Percentiles rank a stretch among this genome's conserved stretches.
These are phyloP conservation scores for Rhinolophus sinicus DNA, from an alignment of 2,113 vertebrate genomes.

Conservation along the genomic window DNA sequence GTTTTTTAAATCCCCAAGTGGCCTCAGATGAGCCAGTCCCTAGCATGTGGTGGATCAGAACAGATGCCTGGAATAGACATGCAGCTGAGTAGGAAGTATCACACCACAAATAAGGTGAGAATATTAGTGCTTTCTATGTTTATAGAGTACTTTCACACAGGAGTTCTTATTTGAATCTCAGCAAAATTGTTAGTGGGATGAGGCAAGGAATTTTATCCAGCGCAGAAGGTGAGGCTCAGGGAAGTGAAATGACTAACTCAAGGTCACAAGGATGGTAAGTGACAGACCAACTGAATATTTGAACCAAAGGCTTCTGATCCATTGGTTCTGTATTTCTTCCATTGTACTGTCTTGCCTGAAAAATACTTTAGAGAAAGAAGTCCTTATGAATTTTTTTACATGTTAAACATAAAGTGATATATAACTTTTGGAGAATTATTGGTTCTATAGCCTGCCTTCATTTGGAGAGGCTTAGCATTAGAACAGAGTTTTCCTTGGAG, in stretches of 20 bases:
- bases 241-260: background rate
- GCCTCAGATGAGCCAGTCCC: slow-evolving; percentile 61
- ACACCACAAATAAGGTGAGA: slow-evolving; percentile 83
- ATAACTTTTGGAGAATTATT: slow-evolving; percentile 18
- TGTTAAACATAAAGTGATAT: slow-evolving; percentile 43
- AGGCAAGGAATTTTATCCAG: background rate
- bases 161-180: slow-evolving; percentile 32
- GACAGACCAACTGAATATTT: background rate
- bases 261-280: background rate
- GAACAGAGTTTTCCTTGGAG: slow-evolving; percentile 35
- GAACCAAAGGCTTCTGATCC: background rate
- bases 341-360: slow-evolving; percentile 24
- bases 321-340: background rate
- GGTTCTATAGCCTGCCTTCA: background rate
- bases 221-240: background rate
- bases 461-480: slow-evolving; percentile 43
- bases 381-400: background rate
- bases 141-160: background rate
- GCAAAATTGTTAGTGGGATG: slow-evolving; percentile 18
- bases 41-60: slow-evolving; percentile 64
- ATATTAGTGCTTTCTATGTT: slow-evolving; percentile 25
- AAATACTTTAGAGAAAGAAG: slow-evolving; percentile 3
- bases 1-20: slow-evolving; percentile 67
- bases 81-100: slow-evolving; percentile 73
- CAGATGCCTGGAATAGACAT: slow-evolving; percentile 66